Evolutionary conservation across 2,888 invertebrate species (phyloP).

Genomic region (Drosophila quasianomalipes): DNA sequence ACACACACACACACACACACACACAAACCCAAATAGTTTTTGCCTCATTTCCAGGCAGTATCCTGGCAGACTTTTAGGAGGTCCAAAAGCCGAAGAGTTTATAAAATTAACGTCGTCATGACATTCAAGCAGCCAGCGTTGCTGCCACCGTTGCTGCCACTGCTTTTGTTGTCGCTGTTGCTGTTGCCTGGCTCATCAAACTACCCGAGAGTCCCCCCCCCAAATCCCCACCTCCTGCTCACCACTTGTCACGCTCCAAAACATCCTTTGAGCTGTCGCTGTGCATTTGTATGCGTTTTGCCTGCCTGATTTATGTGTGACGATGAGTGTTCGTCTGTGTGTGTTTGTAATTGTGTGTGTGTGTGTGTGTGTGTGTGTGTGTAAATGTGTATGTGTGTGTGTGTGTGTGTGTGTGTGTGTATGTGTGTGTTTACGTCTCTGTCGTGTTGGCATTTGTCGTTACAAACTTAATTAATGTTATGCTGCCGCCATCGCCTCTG

Average conservation of each 20-base stretch:
- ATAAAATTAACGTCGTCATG: constrained; percentile 82
- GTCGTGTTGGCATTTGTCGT: constrained; percentile 75
- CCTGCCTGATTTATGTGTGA: constrained; percentile 62
- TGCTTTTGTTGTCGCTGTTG: constrained; percentile 12
- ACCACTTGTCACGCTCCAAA: constrained; percentile 61
- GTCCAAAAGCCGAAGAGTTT: constrained; percentile 68
- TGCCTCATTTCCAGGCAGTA: constrained; percentile 26
- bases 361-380: constrained; percentile 1
- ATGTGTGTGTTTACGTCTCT: constrained; percentile 61
- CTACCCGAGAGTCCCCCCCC: constrained; percentile 7
- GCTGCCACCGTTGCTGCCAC: constrained; percentile 25
- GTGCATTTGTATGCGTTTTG: constrained; percentile 65
- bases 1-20: constrained; percentile 21
- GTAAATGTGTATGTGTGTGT: no score
- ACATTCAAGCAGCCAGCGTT: constrained; percentile 51
- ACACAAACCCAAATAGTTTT: constrained; percentile 28
- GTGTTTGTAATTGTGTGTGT: constrained; percentile 9
- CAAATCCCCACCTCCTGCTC: not conserved
- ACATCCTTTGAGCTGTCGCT: constrained; percentile 67
- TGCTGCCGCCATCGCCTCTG: constrained; percentile 60
- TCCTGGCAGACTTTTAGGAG: constrained; percentile 17
- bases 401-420: constrained; percentile 20
- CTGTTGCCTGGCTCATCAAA: constrained; percentile 57
- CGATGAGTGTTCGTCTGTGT: constrained; percentile 23
- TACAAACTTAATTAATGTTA: constrained; percentile 80